phyloP scores from a whole-genome alignment of 1,140 invertebrate genomes.

The Microplitis demolitor region DNA sequence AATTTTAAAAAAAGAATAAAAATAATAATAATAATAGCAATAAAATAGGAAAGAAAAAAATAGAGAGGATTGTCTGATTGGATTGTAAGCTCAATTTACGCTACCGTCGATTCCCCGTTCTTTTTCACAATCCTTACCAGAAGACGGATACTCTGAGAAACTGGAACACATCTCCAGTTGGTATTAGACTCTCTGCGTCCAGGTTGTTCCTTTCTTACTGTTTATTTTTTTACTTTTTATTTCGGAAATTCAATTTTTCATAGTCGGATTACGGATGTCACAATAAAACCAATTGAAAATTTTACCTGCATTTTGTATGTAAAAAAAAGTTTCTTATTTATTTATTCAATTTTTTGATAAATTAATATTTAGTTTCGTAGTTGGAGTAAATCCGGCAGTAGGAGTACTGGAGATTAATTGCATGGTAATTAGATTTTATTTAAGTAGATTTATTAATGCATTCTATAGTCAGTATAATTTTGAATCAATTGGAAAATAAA shows the following conservation, averaged over 20 bases:
- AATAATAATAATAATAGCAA: conserved; percentile 25
- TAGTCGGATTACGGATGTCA: background rate
- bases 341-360: too few relatives aligned
- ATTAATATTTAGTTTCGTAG: too few relatives aligned
- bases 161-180: conserved; percentile 3
- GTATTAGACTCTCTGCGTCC: background rate
- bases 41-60: conserved; percentile 15
- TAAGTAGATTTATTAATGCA: background rate
- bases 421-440: background rate
- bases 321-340: too few relatives aligned
- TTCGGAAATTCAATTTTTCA: background rate
- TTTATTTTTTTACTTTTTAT: background rate
- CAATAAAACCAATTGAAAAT: background rate
- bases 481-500: too few relatives aligned
- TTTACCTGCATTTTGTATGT: background rate
- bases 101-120: conserved; percentile 39
- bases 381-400: too few relatives aligned
- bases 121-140: conserved; percentile 16
- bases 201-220: background rate
- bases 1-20: background rate
- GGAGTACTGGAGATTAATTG: too few relatives aligned
- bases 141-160: conserved; percentile 3
- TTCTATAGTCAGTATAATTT: background rate
- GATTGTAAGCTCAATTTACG: conserved; percentile 58
- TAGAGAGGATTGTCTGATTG: conserved; percentile 45